Percentiles rank a stretch among this genome's conserved stretches.
These are phyloP conservation scores for Pseudococcus viburni DNA, from an alignment of 2,888 invertebrate species.

Conservation along the genomic window DNA sequence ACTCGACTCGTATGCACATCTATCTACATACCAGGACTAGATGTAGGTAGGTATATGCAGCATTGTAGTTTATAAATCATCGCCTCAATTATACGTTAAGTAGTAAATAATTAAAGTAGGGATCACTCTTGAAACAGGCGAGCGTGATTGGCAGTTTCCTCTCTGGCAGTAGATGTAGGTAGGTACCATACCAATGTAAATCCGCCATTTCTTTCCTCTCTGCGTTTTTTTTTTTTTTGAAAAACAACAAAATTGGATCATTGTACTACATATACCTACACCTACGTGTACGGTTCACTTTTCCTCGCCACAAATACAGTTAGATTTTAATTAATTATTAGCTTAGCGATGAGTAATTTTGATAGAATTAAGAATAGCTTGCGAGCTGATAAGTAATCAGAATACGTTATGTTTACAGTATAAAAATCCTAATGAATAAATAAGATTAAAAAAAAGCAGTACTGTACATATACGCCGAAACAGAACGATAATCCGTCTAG, in stretches of 20 bases:
- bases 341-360: neutral
- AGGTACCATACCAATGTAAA: neutral
- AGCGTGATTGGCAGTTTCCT: neutral
- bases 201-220: neutral
- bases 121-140: neutral
- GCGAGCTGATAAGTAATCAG: constrained; percentile 34
- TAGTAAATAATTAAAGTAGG: constrained; percentile 15
- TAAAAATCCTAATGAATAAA: constrained; percentile 13
- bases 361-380: neutral
- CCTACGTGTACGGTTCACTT: neutral
- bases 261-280: neutral
- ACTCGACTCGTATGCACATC: too few relatives aligned
- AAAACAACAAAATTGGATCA: constrained; percentile 7
- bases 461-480: neutral
- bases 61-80: neutral
- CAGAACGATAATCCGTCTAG: constrained; percentile 18
- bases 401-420: constrained; percentile 35
- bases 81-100: constrained; percentile 4
- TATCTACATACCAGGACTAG: too few relatives aligned
- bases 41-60: too few relatives aligned
- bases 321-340: constrained; percentile 22
- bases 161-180: too few relatives aligned
- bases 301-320: neutral
- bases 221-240: neutral
- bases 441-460: neutral